phyloP scores from a whole-genome alignment of 2,888 invertebrate species.

The Eristalis arbustorum region DNA sequence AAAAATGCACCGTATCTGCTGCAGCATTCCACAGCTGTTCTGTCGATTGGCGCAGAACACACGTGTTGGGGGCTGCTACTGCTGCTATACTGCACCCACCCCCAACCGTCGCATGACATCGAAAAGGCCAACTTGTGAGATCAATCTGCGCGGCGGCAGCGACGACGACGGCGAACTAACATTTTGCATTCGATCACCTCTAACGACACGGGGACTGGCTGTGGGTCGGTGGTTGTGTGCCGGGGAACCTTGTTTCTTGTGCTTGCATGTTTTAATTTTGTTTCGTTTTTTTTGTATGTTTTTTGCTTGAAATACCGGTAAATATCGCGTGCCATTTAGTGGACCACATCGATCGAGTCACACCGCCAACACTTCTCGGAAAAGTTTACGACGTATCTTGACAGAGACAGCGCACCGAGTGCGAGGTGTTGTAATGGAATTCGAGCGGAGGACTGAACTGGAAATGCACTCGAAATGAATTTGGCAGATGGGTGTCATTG shows the following conservation, averaged over 20 bases:
- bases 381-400: neutral
- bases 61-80: conserved; percentile 50
- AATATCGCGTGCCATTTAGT: conserved; percentile 52
- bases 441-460: neutral
- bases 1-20: neutral
- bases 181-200: conserved; percentile 41
- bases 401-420: too few species aligned
- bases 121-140: conserved; percentile 30
- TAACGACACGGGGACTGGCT: conserved; percentile 21
- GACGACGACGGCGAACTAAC: too few species aligned
- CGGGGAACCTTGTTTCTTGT: conserved; percentile 12
- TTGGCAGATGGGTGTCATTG: neutral
- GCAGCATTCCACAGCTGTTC: conserved; percentile 61
- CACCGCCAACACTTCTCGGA: conserved; percentile 39
- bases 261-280: neutral
- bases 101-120: conserved; percentile 44
- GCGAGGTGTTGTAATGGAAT: neutral
- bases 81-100: conserved; percentile 33
- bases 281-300: neutral
- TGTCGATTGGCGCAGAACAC: conserved; percentile 22
- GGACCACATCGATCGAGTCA: conserved; percentile 29
- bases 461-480: neutral
- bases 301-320: conserved; percentile 40
- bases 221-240: conserved; percentile 27
- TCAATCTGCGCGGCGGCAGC: conserved; percentile 11